Evolutionary conservation across 2,113 vertebrate genomes (phyloP).

Genomic region (Pandion haliaetus): DNA sequence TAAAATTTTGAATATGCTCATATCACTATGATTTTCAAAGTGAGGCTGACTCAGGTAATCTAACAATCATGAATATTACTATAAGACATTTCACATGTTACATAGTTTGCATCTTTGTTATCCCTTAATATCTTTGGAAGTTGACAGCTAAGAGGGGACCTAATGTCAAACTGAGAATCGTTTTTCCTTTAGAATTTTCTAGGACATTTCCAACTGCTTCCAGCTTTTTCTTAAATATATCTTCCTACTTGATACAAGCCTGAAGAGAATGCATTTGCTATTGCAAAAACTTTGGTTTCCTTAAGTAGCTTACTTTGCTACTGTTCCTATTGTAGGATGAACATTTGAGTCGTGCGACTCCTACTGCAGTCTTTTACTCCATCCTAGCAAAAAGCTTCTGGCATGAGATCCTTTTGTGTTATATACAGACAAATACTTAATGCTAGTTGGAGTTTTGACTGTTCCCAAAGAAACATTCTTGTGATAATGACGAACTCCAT

Average conservation of each 20-base stretch:
- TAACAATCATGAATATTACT: neutral
- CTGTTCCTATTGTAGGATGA: neutral
- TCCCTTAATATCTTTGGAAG: neutral
- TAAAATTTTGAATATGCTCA: neutral
- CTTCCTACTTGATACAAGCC: neutral
- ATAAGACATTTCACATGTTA: accelerated
- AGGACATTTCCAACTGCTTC: neutral
- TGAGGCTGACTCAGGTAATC: neutral
- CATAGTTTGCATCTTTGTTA: neutral
- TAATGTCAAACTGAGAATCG: neutral
- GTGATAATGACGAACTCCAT: neutral
- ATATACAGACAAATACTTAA: neutral
- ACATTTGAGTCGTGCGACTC: neutral
- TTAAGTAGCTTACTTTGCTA: neutral
- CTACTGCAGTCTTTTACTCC: neutral
- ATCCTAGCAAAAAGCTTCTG: neutral
- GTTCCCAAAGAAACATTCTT: neutral
- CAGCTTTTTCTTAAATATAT: neutral
- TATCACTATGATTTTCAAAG: neutral
- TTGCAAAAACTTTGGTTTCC: neutral
- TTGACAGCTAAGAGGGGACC: neutral
- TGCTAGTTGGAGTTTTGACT: neutral
- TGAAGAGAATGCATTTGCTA: neutral
- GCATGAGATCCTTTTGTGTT: neutral
- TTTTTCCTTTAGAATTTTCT: neutral